Evolutionary conservation across 2,113 vertebrate genomes (phyloP).

Genomic region (Nicator chloris): DNA sequence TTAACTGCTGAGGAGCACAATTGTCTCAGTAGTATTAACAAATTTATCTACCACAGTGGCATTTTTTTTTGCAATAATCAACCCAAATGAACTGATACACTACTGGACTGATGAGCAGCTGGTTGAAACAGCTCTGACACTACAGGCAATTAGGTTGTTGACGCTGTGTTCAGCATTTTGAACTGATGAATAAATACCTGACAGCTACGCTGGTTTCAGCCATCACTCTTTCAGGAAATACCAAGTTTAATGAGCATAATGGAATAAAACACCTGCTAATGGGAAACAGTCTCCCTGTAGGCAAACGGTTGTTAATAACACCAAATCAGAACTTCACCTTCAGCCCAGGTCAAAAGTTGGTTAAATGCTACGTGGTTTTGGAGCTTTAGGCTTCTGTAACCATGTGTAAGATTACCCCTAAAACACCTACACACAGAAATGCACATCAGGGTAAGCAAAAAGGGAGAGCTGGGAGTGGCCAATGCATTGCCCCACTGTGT

Average conservation of each 20-base stretch:
- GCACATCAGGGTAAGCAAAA: not conserved
- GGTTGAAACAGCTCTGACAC: not conserved
- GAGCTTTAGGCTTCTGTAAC: not conserved
- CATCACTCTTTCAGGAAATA: not conserved
- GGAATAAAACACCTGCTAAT: not conserved
- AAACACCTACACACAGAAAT: not conserved
- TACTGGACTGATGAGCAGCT: not conserved
- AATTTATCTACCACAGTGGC: not conserved
- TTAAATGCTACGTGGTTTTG: not conserved
- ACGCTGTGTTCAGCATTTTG: not conserved
- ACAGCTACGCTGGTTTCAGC: not conserved
- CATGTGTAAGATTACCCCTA: not conserved
- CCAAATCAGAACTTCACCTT: not conserved
- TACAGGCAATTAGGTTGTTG: not conserved
- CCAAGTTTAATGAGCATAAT: not conserved
- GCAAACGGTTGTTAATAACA: not conserved
- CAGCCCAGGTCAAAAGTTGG: not conserved
- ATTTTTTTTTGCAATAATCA: not conserved
- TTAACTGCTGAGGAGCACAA: not conserved
- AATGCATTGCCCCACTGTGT: accelerated
- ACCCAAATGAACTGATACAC: not conserved
- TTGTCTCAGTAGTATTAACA: not conserved
- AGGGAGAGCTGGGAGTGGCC: not conserved
- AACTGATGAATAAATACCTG: not conserved
- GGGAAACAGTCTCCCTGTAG: not conserved